Conservation (phyloP, 2,888 invertebrate genomes). For the Cordilura impudica region DNA sequence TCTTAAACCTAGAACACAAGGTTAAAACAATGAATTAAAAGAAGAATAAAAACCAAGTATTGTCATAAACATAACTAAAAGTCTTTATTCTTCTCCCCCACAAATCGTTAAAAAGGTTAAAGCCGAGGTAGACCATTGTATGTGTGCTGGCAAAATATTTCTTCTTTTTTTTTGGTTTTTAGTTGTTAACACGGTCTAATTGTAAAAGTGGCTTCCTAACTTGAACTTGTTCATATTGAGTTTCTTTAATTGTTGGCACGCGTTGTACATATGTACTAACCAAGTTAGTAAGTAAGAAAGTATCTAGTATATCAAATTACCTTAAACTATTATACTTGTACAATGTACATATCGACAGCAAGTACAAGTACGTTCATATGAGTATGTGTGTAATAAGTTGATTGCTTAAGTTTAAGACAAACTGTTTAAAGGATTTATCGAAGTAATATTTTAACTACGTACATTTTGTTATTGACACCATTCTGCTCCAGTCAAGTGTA, state of each 20-base stretch:
- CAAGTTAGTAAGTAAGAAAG: conserved; percentile 3
- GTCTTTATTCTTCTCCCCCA: neutral
- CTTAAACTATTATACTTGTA: conserved; percentile 31
- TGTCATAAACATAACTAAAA: conserved; percentile 53
- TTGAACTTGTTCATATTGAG: conserved; percentile 57
- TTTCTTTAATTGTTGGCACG: conserved; percentile 65
- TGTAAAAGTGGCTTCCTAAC: conserved; percentile 62
- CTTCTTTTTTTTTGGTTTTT: conserved; percentile 15
- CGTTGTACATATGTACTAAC: conserved; percentile 50
- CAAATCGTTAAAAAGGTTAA: neutral
- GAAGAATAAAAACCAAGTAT: conserved; percentile 45
- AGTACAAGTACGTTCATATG: neutral
- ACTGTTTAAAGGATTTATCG: conserved; percentile 46
- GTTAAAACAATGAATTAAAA: conserved; percentile 62
- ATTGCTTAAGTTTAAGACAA: conserved; percentile 59
- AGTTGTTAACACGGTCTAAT: conserved; percentile 60
- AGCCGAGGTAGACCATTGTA: neutral
- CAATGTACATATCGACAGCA: neutral
- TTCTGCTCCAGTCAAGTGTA: conserved; percentile 53
- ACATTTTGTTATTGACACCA: conserved; percentile 63
- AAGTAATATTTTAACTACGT: conserved; percentile 58
- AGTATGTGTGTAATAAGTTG: conserved; percentile 38
- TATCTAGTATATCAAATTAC: conserved; percentile 36
- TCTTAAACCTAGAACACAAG: conserved; percentile 41
- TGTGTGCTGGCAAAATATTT: neutral